Evolutionary conservation across 1,140 invertebrate species (phyloP).

Genomic region (Zaprionus taronus): DNA sequence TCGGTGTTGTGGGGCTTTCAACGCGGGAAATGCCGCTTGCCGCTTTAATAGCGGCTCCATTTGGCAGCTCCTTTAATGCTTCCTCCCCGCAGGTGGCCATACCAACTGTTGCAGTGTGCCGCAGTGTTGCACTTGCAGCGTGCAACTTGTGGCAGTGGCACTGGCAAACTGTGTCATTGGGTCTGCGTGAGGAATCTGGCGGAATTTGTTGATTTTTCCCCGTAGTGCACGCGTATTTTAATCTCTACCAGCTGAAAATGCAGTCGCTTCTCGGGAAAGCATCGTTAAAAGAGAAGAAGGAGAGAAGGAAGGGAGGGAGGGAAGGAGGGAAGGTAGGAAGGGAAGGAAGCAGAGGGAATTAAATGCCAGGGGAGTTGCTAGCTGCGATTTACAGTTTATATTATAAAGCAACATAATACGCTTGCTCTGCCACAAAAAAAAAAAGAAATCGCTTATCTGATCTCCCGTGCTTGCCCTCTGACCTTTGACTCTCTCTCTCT

Average conservation of each 20-base stretch:
- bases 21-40: conserved; percentile 48
- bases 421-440: neutral
- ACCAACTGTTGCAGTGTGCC: conserved; percentile 38
- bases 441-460: conserved; percentile 27
- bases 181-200: conserved; percentile 45
- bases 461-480: conserved; percentile 31
- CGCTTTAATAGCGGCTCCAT: conserved; percentile 61
- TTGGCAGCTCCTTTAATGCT: conserved; percentile 38
- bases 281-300: conserved; percentile 43
- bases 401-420: conserved; percentile 4
- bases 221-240: conserved; percentile 42
- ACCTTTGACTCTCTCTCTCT: conserved; percentile 52
- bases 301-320: too few relatives aligned
- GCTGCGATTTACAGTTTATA: conserved; percentile 5
- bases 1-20: conserved; percentile 61
- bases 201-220: conserved; percentile 3
- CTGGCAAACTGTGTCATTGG: conserved; percentile 74
- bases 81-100: conserved; percentile 11
- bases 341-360: neutral
- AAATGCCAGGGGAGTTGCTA: neutral
- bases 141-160: conserved; percentile 16
- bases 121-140: conserved; percentile 9
- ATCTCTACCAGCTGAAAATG: conserved; percentile 47
- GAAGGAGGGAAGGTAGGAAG: neutral
- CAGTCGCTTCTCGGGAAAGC: conserved; percentile 33